Evolutionary conservation across 2,888 invertebrate genomes (phyloP).

Genomic region (Amiota minor): DNA sequence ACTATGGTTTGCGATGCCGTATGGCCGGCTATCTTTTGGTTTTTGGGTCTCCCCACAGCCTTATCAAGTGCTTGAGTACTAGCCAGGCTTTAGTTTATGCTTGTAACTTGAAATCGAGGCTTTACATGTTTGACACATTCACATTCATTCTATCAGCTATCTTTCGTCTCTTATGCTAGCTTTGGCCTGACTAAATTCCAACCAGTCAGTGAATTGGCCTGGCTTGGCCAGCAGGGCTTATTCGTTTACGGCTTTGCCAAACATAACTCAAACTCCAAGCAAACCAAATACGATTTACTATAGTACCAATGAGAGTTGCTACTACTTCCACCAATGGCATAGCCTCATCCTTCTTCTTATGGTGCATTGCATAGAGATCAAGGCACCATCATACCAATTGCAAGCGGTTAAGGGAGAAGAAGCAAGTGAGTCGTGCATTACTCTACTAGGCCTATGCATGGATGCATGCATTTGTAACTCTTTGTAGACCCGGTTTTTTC

Average conservation of each 20-base stretch:
- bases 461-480: constrained; percentile 22
- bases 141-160: background rate
- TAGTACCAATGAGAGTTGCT: background rate
- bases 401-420: constrained; percentile 20
- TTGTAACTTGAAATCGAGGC: background rate
- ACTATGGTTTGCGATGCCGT: background rate
- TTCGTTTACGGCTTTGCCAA: constrained; percentile 23
- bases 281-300: constrained; percentile 35
- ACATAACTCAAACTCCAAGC: constrained; percentile 32
- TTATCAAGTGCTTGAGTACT: too few relatives aligned
- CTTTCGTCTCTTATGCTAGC: background rate
- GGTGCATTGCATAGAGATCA: background rate
- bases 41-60: too few relatives aligned
- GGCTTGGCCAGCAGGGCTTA: background rate
- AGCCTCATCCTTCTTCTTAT: background rate
- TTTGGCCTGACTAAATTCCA: background rate
- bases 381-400: background rate
- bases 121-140: background rate
- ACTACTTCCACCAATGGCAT: background rate
- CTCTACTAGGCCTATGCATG: constrained; percentile 25
- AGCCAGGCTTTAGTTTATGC: too few relatives aligned
- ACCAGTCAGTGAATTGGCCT: background rate
- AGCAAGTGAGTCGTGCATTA: constrained; percentile 9
- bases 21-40: background rate
- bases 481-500: constrained; percentile 22